phyloP scores from a whole-genome alignment of 2,888 invertebrate species.

The Drosophila testacea region DNA sequence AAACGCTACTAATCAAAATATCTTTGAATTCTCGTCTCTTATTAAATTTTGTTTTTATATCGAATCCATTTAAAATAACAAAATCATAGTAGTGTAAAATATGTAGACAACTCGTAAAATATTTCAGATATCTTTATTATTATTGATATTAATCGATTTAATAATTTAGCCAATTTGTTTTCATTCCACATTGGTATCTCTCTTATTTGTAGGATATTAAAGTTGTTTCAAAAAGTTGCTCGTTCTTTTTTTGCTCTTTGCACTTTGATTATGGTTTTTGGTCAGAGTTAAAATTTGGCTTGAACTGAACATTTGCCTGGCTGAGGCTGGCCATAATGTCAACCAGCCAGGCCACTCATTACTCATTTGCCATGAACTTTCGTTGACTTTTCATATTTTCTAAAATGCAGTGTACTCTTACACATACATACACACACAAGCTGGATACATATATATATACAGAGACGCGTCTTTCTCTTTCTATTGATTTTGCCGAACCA shows the following conservation, averaged over 20 bases:
- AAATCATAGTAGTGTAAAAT: no score
- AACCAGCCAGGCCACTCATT: slow-evolving; percentile 73
- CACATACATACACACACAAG: slow-evolving; percentile 7
- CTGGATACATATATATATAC: neutral
- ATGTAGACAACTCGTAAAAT: no score
- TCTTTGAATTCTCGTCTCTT: no score
- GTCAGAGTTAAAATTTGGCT: slow-evolving; percentile 10
- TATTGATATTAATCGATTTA: neutral
- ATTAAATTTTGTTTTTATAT: no score
- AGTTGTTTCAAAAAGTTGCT: slow-evolving; percentile 7
- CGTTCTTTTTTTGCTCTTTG: neutral
- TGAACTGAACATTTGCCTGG: slow-evolving; percentile 13
- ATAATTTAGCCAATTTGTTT: neutral
- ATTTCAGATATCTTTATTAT: no score
- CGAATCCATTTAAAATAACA: no score
- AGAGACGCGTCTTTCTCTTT: slow-evolving; percentile 23
- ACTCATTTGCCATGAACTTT: slow-evolving; percentile 77
- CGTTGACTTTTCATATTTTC: slow-evolving; percentile 77
- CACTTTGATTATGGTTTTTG: slow-evolving; percentile 12
- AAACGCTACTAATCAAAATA: no score
- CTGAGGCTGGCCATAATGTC: slow-evolving; percentile 52
- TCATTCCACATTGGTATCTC: neutral
- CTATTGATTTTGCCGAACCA: slow-evolving; percentile 73
- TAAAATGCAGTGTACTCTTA: slow-evolving; percentile 54
- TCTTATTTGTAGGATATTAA: neutral